Evolutionary conservation across 2,797 vertebrate genomes (phyloP), one percentile per base, ranked within the genome.

Genomic region (Danio jaintianensis): DNA sequence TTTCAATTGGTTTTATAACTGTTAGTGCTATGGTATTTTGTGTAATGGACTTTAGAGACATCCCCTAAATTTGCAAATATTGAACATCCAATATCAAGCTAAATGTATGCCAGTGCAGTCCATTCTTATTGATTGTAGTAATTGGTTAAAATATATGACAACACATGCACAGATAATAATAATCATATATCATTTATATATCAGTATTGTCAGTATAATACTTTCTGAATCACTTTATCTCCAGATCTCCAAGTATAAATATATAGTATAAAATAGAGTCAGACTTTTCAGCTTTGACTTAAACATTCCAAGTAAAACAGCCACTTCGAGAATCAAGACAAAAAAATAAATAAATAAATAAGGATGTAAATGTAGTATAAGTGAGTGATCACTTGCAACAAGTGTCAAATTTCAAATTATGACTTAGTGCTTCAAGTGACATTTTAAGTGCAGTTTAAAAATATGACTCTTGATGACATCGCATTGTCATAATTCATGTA

Each of bases 401-500:
- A 55, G 4, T 50, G 43, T 61, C 45, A 62, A 12, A n/a, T 47
- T 38, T 66, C 0, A 59, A 53, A 16, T 75, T 75, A 56, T 12
- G 68, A 59, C 68, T 56, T 38, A 20, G 58, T 29, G 42, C 62
- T 62, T 6, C 10, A 12, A 18, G 40, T 53, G 83, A 81, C 79
- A 76, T 75, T 13, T 83, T 67, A 59, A 78, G 53, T 55, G 56
- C 12, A 40, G 69, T 47, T 58, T 47, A 62, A 81, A 75, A 75
- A 61, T 56, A 76, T 50, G 48, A 78, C 70, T 56, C 52, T 47
- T 66, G 55, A 38, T 63, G 22, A 50, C 48, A 58, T 62, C 36
- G 48, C 18, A 22, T 5, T 61, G 67, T 74, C 48, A 80, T 50
- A 69, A 62, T 43, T 73, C 4, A 16, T 18, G 36, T 56, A 18